phyloP scores from a whole-genome alignment of 1,140 invertebrate genomes.

The Drosophila arawakana region DNA sequence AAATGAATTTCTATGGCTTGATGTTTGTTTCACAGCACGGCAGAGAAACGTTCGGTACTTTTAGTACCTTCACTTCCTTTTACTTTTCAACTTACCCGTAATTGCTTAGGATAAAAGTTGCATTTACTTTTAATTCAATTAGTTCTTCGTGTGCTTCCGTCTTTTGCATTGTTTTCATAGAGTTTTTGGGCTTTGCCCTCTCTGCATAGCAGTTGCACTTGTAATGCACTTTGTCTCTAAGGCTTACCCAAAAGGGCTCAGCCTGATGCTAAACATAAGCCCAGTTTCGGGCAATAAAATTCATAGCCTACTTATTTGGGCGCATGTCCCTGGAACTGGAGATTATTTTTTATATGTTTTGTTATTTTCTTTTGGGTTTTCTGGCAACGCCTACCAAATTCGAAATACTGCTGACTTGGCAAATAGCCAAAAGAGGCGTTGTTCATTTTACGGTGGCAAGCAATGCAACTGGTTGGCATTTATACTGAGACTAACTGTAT shows the following conservation, averaged over 20 bases:
- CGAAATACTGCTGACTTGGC: constrained; percentile 44
- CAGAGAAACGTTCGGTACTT: neutral
- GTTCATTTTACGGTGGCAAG: constrained; percentile 30
- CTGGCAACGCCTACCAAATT: constrained; percentile 50
- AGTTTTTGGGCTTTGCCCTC: constrained; percentile 28
- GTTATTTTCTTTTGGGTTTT: neutral
- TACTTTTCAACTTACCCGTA: constrained; percentile 44
- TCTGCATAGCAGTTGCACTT: constrained; percentile 17
- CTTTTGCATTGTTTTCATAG: constrained; percentile 40
- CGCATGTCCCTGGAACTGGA: constrained; percentile 32
- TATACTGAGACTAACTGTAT: neutral
- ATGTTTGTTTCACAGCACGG: constrained; percentile 58
- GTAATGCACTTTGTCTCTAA: constrained; percentile 61
- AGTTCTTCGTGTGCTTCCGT: constrained; percentile 53
- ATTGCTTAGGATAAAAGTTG: constrained; percentile 80
- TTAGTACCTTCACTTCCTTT: constrained; percentile 1
- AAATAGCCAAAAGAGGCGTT: constrained; percentile 58
- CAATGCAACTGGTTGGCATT: constrained; percentile 61
- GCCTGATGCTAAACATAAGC: constrained; percentile 48
- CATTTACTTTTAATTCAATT: constrained; percentile 82
- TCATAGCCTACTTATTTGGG: constrained; percentile 55
- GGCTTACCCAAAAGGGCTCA: constrained; percentile 26
- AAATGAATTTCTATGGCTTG: constrained; percentile 81
- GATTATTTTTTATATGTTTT: constrained; percentile 7
- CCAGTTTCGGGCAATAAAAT: constrained; percentile 46